These are phyloP conservation scores for Esox masquinongy DNA, from an alignment of 2,797 vertebrate genomes.

Conservation along the genomic window DNA sequence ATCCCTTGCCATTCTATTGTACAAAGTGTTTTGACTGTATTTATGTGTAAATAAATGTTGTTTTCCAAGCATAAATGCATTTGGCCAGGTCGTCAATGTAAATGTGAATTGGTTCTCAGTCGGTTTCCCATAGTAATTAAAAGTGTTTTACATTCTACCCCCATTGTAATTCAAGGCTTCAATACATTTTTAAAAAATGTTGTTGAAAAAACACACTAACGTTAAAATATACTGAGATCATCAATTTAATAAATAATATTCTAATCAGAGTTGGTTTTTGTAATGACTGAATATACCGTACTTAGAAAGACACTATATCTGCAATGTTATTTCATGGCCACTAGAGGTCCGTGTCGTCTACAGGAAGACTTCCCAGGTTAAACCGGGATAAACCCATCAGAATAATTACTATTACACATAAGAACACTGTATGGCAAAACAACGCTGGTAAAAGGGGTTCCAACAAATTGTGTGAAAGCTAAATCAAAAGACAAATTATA, in stretches of 20 bases:
- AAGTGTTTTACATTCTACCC: neutral
- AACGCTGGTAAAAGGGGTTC: neutral
- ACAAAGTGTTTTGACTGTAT: too few relatives aligned
- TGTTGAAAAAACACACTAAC: neutral
- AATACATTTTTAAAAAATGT: neutral
- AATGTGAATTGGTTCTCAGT: too few relatives aligned
- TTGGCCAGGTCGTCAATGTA: too few relatives aligned
- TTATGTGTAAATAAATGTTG: too few relatives aligned
- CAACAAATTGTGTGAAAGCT: too few relatives aligned
- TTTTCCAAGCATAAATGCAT: too few relatives aligned
- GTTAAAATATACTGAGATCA: neutral
- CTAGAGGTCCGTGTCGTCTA: slow-evolving; percentile 10
- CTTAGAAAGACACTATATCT: neutral
- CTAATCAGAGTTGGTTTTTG: too few relatives aligned
- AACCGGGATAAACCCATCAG: neutral
- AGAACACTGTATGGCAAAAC: neutral
- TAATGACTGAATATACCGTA: neutral
- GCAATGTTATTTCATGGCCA: neutral
- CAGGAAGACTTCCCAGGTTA: neutral
- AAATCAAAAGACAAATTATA: neutral
- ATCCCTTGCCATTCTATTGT: too few relatives aligned
- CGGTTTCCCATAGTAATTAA: too few relatives aligned
- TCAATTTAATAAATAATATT: neutral
- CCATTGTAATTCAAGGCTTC: neutral
- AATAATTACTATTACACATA: neutral